Percentiles rank a stretch among this genome's conserved stretches.
These are phyloP conservation scores for Serilophus lunatus DNA, from an alignment of 2,113 vertebrate genomes.

Conservation along the genomic window DNA sequence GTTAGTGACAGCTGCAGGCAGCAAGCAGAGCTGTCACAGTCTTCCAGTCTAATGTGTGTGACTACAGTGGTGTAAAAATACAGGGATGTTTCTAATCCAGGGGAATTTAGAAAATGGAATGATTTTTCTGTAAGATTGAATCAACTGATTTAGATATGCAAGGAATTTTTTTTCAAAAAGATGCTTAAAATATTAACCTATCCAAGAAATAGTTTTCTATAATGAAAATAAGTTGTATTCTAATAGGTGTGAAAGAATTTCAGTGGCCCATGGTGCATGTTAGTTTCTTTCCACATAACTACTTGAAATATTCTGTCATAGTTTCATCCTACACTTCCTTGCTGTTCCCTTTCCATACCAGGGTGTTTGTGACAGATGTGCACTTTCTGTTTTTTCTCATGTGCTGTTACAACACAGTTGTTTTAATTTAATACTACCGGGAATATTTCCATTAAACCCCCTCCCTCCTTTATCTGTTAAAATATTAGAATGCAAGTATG, in stretches of 20 bases:
- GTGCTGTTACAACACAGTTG: not conserved
- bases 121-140: not conserved
- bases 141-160: not conserved
- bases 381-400: not conserved
- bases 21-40: not conserved
- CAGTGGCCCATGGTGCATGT: not conserved
- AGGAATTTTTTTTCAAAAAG: not conserved
- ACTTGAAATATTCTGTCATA: not conserved
- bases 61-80: not conserved
- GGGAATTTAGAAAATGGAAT: not conserved
- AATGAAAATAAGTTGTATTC: not conserved
- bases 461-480: not conserved
- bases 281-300: not conserved
- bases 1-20: slow-evolving; percentile 42
- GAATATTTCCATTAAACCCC: not conserved
- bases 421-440: not conserved
- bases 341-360: not conserved
- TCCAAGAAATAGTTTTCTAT: not conserved
- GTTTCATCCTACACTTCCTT: not conserved
- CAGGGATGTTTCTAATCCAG: not conserved
- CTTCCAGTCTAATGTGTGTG: not conserved
- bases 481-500: not conserved
- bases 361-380: not conserved
- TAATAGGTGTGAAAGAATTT: not conserved
- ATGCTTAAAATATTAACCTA: not conserved